phyloP scores from a whole-genome alignment of 2,113 vertebrate genomes.

The Morone chrysops region DNA sequence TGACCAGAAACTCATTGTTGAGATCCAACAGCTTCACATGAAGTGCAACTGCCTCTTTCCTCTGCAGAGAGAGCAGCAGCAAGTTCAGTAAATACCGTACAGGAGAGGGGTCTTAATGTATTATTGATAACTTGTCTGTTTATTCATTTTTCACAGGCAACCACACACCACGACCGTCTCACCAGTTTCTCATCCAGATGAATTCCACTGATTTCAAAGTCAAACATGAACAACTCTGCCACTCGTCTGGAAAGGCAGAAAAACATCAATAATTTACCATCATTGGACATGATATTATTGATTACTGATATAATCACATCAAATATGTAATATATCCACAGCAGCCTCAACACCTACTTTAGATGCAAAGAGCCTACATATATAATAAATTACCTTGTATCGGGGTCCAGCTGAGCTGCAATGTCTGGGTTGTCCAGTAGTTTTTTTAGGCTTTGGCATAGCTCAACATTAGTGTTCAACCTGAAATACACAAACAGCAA shows the following conservation, averaged over 20 bases:
- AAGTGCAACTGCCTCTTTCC: constrained; percentile 90
- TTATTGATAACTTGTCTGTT: no score
- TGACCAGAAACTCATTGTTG: constrained; percentile 90
- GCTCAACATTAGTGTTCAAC: constrained; percentile 95
- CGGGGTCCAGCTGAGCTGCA: constrained; percentile 89
- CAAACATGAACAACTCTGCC: constrained; percentile 97
- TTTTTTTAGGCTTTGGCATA: constrained; percentile 91
- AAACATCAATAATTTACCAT: neutral
- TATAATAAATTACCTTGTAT: constrained; percentile 88
- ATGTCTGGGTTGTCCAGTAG: constrained; percentile 87
- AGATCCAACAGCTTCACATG: constrained; percentile 93
- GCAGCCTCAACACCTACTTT: neutral
- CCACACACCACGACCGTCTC: constrained; percentile 32
- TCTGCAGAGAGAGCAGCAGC: constrained; percentile 78
- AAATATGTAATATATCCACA: neutral
- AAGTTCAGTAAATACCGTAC: neutral
- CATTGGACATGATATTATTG: neutral
- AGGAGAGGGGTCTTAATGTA: neutral
- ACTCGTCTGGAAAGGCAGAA: constrained; percentile 86
- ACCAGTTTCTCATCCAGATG: constrained; percentile 96
- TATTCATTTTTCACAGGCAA: neutral
- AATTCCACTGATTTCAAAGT: constrained; percentile 99
- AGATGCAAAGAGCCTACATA: neutral
- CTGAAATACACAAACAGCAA: constrained; percentile 80
- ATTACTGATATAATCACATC: neutral